Evolutionary conservation across 2,888 invertebrate genomes (phyloP).

Genomic region (Dendrolimus houi): DNA sequence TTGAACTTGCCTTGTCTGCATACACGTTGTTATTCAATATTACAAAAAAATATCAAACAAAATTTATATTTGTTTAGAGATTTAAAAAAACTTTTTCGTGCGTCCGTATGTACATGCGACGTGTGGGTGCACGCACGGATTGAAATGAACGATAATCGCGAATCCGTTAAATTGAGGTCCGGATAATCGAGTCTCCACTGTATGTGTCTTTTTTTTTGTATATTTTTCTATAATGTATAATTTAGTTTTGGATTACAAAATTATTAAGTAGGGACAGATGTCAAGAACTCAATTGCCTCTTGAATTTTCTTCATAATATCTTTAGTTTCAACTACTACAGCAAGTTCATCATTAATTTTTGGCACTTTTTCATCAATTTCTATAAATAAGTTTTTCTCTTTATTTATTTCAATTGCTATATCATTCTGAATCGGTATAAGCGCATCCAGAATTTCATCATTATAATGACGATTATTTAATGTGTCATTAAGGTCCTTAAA

Average conservation of each 20-base stretch:
- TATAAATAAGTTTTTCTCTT: slow-evolving; percentile 15
- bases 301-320: slow-evolving; percentile 12
- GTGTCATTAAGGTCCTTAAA: slow-evolving; percentile 18
- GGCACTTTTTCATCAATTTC: slow-evolving; percentile 12
- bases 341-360: slow-evolving; percentile 9
- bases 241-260: background rate
- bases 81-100: no score
- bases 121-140: no score
- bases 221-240: no score
- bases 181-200: no score
- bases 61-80: no score
- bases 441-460: slow-evolving; percentile 11
- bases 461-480: slow-evolving; percentile 14
- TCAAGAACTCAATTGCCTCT: slow-evolving; percentile 7
- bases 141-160: no score
- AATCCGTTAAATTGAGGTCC: no score
- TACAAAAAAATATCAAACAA: no score
- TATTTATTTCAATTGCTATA: slow-evolving; percentile 12
- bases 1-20: no score
- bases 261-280: background rate
- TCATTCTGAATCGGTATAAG: slow-evolving; percentile 18
- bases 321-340: slow-evolving; percentile 8
- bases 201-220: no score
- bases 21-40: no score
- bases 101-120: no score